Evolutionary conservation across 2,888 invertebrate genomes (phyloP).

Genomic region (Pachydiplax longipennis): DNA sequence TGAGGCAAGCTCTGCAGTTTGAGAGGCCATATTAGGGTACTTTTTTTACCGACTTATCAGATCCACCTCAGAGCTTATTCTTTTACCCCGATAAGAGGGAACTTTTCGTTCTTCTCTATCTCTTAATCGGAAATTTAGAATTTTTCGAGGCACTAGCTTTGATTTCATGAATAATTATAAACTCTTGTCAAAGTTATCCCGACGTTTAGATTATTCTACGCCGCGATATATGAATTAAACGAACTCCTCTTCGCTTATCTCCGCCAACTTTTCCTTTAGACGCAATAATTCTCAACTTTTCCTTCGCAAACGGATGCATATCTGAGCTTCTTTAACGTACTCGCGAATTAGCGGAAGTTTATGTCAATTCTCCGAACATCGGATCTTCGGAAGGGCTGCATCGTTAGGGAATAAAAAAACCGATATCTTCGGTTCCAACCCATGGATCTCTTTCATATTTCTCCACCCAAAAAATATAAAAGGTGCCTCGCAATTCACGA

Average conservation of each 20-base stretch:
- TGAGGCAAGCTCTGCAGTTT: too few species aligned
- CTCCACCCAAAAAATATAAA: background rate
- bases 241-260: background rate
- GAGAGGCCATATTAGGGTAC: too few species aligned
- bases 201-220: background rate
- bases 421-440: background rate
- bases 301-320: background rate
- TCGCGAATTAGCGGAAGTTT: background rate
- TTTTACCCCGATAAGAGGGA: too few species aligned
- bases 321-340: background rate
- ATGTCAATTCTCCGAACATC: background rate
- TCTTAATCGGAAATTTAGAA: too few species aligned
- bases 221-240: background rate
- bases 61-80: too few species aligned
- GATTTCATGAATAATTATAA: conserved; percentile 20
- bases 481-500: background rate
- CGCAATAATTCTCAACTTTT: background rate
- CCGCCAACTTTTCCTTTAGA: background rate
- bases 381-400: background rate
- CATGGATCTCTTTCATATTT: background rate
- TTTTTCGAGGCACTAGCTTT: background rate
- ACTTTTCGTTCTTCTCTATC: too few species aligned
- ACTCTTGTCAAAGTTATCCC: background rate
- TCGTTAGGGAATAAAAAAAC: background rate
- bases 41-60: too few species aligned